Conservation (phyloP, 2,797 vertebrate genomes). For the Notoglanidium macrostoma region DNA sequence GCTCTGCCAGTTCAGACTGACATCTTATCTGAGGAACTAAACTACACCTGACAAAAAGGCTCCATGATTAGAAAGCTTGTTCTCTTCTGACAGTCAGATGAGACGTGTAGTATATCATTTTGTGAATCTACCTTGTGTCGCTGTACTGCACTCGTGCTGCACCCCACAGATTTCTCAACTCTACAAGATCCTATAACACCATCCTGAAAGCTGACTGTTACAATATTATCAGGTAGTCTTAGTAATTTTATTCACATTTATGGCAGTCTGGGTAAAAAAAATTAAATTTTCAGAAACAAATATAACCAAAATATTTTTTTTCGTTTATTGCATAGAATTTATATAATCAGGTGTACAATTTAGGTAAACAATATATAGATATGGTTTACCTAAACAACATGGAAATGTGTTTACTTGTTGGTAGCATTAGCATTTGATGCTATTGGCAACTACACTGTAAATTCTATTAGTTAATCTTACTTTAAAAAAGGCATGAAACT, state of each 20-base stretch:
- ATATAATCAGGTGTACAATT: no score
- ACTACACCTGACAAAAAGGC: conserved; percentile 67
- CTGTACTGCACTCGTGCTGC: not conserved
- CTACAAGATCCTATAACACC: not conserved
- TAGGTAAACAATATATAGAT: not conserved
- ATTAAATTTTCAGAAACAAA: not conserved
- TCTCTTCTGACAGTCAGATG: conserved; percentile 41
- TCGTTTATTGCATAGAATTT: not conserved
- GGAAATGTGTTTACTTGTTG: not conserved
- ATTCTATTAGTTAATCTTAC: no score
- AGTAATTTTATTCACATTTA: not conserved
- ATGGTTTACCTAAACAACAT: not conserved
- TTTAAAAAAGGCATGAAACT: no score
- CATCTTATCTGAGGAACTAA: conserved; percentile 70
- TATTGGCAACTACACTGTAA: no score
- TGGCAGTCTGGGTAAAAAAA: not conserved
- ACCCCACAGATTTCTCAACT: not conserved
- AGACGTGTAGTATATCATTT: conserved; percentile 38
- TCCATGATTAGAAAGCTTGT: conserved; percentile 69
- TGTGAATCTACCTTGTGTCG: not conserved
- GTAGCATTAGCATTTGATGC: not conserved
- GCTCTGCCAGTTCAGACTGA: conserved; percentile 67
- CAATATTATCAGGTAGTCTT: not conserved
- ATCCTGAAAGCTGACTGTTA: not conserved
- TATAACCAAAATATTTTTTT: no score